Evolutionary conservation across 2,113 vertebrate genomes (phyloP).

Genomic region (Litocranius walleri): DNA sequence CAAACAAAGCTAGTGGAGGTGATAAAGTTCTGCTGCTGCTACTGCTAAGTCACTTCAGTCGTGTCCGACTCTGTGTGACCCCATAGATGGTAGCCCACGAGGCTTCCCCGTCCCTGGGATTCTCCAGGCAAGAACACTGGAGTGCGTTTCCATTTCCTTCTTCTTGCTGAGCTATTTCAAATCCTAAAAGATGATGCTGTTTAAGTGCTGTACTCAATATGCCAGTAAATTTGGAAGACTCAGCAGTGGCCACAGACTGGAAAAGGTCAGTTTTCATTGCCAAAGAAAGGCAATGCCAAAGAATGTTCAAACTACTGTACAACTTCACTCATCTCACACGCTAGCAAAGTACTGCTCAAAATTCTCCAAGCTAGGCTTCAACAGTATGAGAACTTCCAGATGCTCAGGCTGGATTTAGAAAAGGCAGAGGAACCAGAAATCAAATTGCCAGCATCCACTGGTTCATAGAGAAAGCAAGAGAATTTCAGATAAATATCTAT

Average conservation of each 20-base stretch:
- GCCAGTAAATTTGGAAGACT: background rate
- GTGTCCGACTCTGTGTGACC: too few relatives aligned
- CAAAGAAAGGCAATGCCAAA: background rate
- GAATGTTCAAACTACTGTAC: background rate
- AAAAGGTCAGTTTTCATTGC: background rate
- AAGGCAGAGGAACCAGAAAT: background rate
- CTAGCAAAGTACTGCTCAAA: background rate
- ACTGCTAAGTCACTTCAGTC: too few relatives aligned
- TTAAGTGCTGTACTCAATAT: background rate
- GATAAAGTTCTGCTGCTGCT: background rate
- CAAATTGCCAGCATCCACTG: background rate
- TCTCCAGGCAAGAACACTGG: too few relatives aligned
- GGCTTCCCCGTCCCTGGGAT: too few relatives aligned
- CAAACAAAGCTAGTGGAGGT: background rate
- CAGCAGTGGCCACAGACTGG: background rate
- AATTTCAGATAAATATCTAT: background rate
- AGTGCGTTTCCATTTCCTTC: too few relatives aligned
- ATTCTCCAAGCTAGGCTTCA: background rate
- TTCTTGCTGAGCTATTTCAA: background rate
- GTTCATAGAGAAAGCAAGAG: background rate
- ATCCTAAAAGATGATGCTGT: background rate
- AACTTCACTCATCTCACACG: background rate
- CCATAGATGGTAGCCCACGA: too few relatives aligned
- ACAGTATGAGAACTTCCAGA: background rate
- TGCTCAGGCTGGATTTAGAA: background rate